These are phyloP conservation scores for Pluvianellus socialis DNA, from an alignment of 2,113 vertebrate species.

Conservation along the genomic window DNA sequence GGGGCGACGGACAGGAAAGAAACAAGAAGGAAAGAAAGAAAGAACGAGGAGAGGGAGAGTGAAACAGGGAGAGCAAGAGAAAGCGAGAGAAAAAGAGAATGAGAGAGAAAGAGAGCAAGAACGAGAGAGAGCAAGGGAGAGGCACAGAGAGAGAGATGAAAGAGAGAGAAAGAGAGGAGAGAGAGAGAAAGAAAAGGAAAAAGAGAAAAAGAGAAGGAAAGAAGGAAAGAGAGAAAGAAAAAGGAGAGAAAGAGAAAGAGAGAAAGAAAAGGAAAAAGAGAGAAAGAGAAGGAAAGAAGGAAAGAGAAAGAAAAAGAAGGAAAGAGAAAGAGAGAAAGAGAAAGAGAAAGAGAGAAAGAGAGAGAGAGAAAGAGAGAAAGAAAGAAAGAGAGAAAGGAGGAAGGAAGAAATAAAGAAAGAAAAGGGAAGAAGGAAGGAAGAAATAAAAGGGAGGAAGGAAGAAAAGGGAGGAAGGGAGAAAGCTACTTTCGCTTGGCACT, in stretches of 20 bases:
- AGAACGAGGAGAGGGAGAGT: background rate
- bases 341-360: accelerated
- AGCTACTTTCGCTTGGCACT: background rate
- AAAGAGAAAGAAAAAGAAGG: accelerated
- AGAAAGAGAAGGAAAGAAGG: too few relatives aligned
- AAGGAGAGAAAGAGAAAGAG: accelerated
- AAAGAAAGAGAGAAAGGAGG: accelerated
- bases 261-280: accelerated
- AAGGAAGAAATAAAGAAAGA: too few relatives aligned
- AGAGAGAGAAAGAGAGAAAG: accelerated
- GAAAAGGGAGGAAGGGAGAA: accelerated
- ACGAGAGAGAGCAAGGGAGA: background rate
- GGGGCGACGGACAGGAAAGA: background rate
- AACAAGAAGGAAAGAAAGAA: accelerated
- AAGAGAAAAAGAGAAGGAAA: too few relatives aligned
- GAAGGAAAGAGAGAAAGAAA: accelerated
- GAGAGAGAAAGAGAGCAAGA: accelerated
- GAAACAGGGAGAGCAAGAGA: background rate
- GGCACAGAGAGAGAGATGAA: too few relatives aligned
- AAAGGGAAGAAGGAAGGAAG: accelerated
- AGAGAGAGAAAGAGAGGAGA: accelerated
- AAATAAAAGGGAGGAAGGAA: too few relatives aligned
- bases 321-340: accelerated
- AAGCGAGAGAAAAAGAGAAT: too few relatives aligned
- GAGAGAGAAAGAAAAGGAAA: too few relatives aligned